Conservation (phyloP, 2,113 vertebrate species). For the Spermophilus dauricus region DNA sequence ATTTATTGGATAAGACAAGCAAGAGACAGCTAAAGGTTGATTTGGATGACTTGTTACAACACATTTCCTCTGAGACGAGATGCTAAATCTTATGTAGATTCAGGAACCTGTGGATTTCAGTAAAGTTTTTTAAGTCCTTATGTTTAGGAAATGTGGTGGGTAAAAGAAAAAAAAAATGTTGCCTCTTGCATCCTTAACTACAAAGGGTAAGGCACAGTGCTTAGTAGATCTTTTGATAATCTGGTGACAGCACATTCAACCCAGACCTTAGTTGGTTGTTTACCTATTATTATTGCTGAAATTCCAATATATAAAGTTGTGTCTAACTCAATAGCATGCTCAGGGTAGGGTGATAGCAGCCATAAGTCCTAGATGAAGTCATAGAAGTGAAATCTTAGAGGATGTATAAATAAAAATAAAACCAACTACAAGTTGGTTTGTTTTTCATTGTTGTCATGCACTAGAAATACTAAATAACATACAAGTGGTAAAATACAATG, state of each 20-base stretch:
- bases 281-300: not conserved
- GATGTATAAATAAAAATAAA: conserved; percentile 14
- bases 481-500: not conserved
- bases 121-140: not conserved
- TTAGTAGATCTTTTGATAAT: not conserved
- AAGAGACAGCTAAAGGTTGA: not conserved
- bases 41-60: not conserved
- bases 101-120: not conserved
- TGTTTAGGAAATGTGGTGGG: not conserved
- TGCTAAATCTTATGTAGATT: not conserved
- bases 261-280: not conserved
- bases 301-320: not conserved
- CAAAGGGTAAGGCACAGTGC: not conserved
- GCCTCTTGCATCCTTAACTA: not conserved
- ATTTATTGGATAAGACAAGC: not conserved
- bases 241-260: not conserved
- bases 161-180: not conserved
- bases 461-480: not conserved
- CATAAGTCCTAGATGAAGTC: not conserved
- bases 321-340: not conserved
- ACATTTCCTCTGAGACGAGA: not conserved
- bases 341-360: rapidly evolving
- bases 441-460: not conserved
- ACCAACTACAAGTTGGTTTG: not conserved
- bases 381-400: not conserved